Conservation (phyloP, 2,113 vertebrate species). For the Uria lomvia region DNA sequence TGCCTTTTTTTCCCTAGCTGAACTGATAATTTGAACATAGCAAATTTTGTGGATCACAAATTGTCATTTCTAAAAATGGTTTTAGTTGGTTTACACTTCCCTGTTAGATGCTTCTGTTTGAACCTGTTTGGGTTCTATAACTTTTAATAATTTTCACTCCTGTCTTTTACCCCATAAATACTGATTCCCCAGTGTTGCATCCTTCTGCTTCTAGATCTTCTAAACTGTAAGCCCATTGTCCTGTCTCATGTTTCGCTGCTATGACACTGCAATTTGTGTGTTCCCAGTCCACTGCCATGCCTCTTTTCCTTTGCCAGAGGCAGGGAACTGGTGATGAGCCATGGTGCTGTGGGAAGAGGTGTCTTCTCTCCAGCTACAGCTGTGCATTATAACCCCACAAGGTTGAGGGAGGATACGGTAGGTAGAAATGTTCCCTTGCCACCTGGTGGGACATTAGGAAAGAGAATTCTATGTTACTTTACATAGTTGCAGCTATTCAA, state of each 20-base stretch:
- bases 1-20: neutral
- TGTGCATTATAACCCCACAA: neutral
- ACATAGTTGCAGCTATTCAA: neutral
- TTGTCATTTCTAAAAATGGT: neutral
- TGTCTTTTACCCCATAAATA: neutral
- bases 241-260: neutral
- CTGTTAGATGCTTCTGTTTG: neutral
- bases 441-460: neutral
- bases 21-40: neutral
- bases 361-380: neutral
- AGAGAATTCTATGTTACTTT: neutral
- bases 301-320: neutral
- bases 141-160: neutral
- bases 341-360: neutral
- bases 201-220: neutral
- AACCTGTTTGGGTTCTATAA: neutral
- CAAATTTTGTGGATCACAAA: neutral
- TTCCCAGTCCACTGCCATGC: accelerated
- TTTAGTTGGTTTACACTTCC: neutral
- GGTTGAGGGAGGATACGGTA: neutral
- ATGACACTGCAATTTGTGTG: neutral
- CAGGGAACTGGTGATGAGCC: neutral
- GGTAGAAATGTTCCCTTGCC: neutral
- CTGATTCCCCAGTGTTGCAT: neutral
- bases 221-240: neutral